Evolutionary conservation across 2,113 vertebrate species (phyloP).

Genomic region (Ptilonorhynchus violaceus): DNA sequence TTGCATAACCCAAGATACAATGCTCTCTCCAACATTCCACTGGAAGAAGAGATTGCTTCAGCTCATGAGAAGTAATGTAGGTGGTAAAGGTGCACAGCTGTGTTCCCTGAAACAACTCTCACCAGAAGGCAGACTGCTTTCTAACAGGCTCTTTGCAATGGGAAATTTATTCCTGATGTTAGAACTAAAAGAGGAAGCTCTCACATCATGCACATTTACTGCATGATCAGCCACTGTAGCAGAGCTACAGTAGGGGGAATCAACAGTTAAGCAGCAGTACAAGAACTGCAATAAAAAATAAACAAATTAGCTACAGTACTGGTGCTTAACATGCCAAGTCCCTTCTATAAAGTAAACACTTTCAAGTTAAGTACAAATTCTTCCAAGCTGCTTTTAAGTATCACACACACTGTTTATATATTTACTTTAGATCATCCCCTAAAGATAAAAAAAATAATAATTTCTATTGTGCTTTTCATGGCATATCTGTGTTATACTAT

Average conservation of each 20-base stretch:
- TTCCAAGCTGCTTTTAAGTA: not conserved
- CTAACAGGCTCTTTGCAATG: not conserved
- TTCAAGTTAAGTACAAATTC: slow-evolving; percentile 3
- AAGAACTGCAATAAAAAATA: not conserved
- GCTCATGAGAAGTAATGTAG: not conserved
- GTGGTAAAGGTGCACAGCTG: not conserved
- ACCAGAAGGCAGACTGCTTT: not conserved
- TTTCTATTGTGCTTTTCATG: slow-evolving; percentile 57
- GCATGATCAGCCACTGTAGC: not conserved
- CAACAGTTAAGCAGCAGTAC: not conserved
- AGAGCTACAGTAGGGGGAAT: not conserved
- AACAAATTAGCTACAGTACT: not conserved
- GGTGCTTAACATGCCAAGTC: not conserved
- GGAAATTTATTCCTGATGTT: not conserved
- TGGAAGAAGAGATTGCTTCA: not conserved
- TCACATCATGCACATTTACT: not conserved
- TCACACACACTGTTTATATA: not conserved
- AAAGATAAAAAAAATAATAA: not conserved
- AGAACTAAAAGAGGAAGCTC: not conserved
- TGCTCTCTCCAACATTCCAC: not conserved
- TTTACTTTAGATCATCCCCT: not conserved
- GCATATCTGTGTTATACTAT: not conserved
- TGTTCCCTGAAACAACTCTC: not conserved
- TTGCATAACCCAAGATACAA: not conserved
- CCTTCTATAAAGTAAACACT: not conserved